Base-by-base conservation (phyloP, 1,140 invertebrate genomes). In the Cotesia glomerata region DNA sequence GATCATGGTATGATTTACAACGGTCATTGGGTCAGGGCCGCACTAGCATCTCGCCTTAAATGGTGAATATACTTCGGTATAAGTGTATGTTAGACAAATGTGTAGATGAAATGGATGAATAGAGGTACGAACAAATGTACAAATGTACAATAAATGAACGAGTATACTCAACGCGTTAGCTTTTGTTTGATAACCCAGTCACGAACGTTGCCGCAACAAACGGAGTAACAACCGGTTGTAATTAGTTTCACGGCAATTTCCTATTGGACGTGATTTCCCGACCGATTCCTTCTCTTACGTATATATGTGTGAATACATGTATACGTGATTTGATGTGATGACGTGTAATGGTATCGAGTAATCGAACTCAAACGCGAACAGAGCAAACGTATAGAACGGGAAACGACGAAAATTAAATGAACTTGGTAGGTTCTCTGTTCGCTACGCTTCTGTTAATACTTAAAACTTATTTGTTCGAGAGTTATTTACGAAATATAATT, bases 1-100 rank as follows among this genome's bases (percentile, higher is more conserved):
- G 32, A 61, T 26, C 34, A 14, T 49, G 67, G 51, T 26, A 72
- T 75, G 76, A 77, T 77, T 77, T 77, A 77, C 70, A 74, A 69
- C 69, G 74, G 74, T 77, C 76, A 77, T 77, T 77, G 72, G 76
- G 76, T 77, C 76, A 77, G 66, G 74, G 76, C 71, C 76, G 65
- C 39, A 18, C 65, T 0, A 45, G n/a, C 59, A n/a, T 74, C 49
- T 70, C 61, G 59, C 72, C 58, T 59, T 56, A 70, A 75, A 73
- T 54, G 16, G 36, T 14, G 65, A 11, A 68, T 68, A 69, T 32
- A 64, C 62, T 11, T 36, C 9, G 4, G 34, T 16, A 56, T 16
- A 5, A 5, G 9, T 9, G n/a, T 13, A 14, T 35, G 34, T n/a
- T n/a, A 36, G 11, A 39, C 32, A 39, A 8, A 39, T 45, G 34